Conservation (phyloP, 1,140 invertebrate species). For the Dreissena polymorpha region DNA sequence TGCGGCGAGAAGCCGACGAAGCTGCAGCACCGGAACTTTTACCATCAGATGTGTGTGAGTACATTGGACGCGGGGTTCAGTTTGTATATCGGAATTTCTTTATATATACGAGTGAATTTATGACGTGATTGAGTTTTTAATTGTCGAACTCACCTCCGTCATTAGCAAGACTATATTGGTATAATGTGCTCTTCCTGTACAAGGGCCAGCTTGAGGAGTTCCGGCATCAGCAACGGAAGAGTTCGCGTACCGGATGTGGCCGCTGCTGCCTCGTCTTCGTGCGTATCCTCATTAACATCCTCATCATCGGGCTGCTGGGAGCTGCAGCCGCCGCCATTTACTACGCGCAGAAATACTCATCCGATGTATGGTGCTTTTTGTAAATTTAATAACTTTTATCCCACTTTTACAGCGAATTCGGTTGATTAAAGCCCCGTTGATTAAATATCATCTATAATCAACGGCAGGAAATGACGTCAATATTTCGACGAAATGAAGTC, state of each 20-base stretch:
- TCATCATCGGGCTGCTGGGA: slow-evolving; percentile 24
- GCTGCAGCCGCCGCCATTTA: slow-evolving; percentile 39
- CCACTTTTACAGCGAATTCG: no score
- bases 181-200: neutral
- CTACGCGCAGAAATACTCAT: slow-evolving; percentile 33
- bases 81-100: no score
- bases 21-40: slow-evolving; percentile 28
- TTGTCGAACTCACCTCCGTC: no score
- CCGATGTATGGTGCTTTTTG: slow-evolving; percentile 19
- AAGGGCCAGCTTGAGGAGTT: slow-evolving; percentile 33
- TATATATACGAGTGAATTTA: no score
- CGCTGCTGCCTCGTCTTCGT: slow-evolving; percentile 30
- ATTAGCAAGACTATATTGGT: no score
- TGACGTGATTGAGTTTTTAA: no score
- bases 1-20: slow-evolving; percentile 6
- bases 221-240: slow-evolving; percentile 29
- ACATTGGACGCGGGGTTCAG: no score
- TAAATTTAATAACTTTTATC: no score
- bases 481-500: no score
- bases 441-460: no score
- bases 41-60: slow-evolving; percentile 29
- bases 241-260: neutral
- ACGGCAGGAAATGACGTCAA: no score
- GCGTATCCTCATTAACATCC: slow-evolving; percentile 29
- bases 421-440: no score